A percentile compares a stretch with the other conserved stretches of the same genome.
Conservation (phyloP, 2,113 vertebrate species). For the Hepsetus odoe region DNA sequence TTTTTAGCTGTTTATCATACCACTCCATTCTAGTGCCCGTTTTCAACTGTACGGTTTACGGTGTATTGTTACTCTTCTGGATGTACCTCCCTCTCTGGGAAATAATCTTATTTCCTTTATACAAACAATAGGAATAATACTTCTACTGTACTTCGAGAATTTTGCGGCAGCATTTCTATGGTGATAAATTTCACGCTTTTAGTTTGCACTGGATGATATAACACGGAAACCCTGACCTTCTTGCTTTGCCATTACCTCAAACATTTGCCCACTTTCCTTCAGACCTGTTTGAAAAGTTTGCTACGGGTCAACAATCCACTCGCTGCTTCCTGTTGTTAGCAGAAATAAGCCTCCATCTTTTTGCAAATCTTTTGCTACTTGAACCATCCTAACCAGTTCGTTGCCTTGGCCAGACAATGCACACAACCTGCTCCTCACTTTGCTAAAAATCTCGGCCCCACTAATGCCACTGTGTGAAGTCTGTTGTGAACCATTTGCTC, state of each 20-base stretch:
- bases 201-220: not conserved
- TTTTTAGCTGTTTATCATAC: no score
- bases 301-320: slow-evolving; percentile 45
- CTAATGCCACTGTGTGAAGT: slow-evolving; percentile 68
- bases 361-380: slow-evolving; percentile 42
- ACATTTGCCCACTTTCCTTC: not conserved
- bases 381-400: slow-evolving; percentile 67
- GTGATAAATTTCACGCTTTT: not conserved
- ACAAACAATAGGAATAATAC: no score
- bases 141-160: no score
- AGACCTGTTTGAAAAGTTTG: slow-evolving; percentile 16
- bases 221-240: not conserved
- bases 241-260: not conserved
- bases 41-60: no score
- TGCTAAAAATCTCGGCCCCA: slow-evolving; percentile 66
- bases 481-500: slow-evolving; percentile 73
- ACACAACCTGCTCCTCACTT: slow-evolving; percentile 61
- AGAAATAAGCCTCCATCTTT: slow-evolving; percentile 60
- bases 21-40: no score
- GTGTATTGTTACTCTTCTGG: no score
- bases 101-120: no score
- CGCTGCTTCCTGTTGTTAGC: slow-evolving; percentile 39
- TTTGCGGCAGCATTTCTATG: no score
- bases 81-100: no score
- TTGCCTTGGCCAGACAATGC: slow-evolving; percentile 50